These are phyloP conservation scores for Protobothrops mucrosquamatus DNA, from an alignment of 2,113 vertebrate species.

Conservation along the genomic window DNA sequence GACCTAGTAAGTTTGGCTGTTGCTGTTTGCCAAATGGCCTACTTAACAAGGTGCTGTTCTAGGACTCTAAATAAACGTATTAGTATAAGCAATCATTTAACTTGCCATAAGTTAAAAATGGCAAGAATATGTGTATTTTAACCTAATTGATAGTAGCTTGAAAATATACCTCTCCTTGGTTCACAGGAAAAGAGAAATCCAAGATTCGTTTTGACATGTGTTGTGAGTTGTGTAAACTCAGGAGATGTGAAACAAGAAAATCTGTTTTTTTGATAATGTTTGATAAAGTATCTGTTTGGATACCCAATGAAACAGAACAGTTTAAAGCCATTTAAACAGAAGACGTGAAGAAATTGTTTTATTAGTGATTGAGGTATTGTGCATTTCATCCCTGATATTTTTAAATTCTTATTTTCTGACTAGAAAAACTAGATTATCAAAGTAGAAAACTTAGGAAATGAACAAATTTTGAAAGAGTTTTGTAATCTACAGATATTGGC, in stretches of 20 bases:
- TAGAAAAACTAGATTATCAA: neutral
- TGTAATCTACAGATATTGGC: neutral
- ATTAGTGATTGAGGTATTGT: neutral
- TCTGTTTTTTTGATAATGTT: neutral
- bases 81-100: neutral
- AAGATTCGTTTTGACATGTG: neutral
- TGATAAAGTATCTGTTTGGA: neutral
- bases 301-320: neutral
- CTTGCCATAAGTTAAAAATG: neutral
- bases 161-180: neutral
- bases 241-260: neutral
- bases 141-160: neutral
- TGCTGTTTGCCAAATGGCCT: neutral
- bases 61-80: neutral
- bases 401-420: neutral
- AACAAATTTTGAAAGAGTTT: neutral
- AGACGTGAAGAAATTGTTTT: neutral
- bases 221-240: neutral
- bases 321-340: neutral
- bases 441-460: neutral
- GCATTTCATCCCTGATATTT: neutral
- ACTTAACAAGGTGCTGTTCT: neutral
- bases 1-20: neutral
- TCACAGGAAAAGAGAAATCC: neutral
- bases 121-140: neutral